phyloP scores from a whole-genome alignment of 2,888 invertebrate species.

The Machimus atricapillus region DNA sequence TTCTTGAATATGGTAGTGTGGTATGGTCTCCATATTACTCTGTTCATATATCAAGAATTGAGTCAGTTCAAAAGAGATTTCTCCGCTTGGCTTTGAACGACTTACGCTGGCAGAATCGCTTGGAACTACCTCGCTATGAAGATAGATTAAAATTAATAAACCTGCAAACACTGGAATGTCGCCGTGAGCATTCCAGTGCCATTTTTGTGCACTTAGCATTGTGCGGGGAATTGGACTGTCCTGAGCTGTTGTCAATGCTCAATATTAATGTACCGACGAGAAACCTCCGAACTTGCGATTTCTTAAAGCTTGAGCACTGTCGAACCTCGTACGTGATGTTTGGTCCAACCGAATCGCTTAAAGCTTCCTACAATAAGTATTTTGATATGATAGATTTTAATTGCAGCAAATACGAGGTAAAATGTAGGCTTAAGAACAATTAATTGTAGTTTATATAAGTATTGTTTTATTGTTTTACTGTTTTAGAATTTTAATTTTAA shows the following conservation, averaged over 20 bases:
- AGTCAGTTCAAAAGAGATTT: neutral
- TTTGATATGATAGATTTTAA: too few species aligned
- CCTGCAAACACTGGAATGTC: too few species aligned
- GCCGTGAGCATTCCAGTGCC: neutral
- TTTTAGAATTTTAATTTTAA: too few species aligned
- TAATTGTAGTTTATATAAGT: too few species aligned
- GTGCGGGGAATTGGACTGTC: neutral
- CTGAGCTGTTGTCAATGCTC: neutral
- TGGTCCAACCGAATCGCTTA: too few species aligned
- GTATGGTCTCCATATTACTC: neutral
- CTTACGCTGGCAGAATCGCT: neutral
- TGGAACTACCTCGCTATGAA: neutral
- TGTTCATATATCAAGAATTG: neutral
- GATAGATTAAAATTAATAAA: too few species aligned
- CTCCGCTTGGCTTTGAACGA: neutral
- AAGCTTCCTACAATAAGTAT: too few species aligned
- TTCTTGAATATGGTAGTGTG: neutral
- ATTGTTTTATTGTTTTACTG: too few species aligned
- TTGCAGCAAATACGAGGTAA: too few species aligned
- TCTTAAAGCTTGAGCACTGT: too few species aligned
- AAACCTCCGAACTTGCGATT: neutral
- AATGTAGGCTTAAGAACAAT: too few species aligned
- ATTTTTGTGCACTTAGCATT: neutral
- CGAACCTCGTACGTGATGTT: too few species aligned
- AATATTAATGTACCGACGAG: neutral